Conservation (phyloP, 2,113 vertebrate genomes). For the Leptodactylus fuscus region DNA sequence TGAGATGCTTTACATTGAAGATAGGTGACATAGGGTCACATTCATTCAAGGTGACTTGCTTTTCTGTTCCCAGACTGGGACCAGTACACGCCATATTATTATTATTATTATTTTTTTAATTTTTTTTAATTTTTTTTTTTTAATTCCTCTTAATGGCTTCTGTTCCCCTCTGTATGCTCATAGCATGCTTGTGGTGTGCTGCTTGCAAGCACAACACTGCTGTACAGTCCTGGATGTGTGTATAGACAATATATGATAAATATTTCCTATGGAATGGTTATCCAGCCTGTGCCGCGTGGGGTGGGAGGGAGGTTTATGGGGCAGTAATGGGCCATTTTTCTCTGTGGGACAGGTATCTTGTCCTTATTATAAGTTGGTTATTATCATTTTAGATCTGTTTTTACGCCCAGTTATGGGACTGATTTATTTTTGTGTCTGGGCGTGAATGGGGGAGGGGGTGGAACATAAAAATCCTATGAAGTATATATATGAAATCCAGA, state of each 20-base stretch:
- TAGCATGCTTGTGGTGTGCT: conserved; percentile 57
- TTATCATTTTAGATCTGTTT: conserved; percentile 39
- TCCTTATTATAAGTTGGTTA: conserved; percentile 54
- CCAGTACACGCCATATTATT: neutral
- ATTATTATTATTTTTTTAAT: neutral
- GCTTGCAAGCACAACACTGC: conserved; percentile 56
- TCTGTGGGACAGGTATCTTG: conserved; percentile 59
- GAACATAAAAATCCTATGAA: conserved; percentile 32
- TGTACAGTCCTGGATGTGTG: conserved; percentile 61
- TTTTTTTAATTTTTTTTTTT: conserved; percentile 9
- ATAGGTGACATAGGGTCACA: neutral
- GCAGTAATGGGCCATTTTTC: conserved; percentile 15
- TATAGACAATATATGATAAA: conserved; percentile 60
- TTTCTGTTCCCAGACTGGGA: neutral
- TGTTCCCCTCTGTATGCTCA: conserved; percentile 53
- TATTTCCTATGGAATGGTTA: conserved; percentile 61
- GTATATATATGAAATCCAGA: conserved; percentile 65
- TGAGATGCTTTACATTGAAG: neutral
- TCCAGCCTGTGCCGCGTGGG: conserved; percentile 56
- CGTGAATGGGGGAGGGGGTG: neutral
- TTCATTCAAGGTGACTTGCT: neutral
- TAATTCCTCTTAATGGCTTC: conserved; percentile 39
- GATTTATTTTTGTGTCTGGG: conserved; percentile 54
- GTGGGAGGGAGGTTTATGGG: conserved; percentile 12
- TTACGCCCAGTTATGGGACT: conserved; percentile 32